Percentiles rank a stretch among this genome's conserved stretches.
phyloP scores from a whole-genome alignment of 53 echinoderm and acorn worm species.

The Luidia sarsii region DNA sequence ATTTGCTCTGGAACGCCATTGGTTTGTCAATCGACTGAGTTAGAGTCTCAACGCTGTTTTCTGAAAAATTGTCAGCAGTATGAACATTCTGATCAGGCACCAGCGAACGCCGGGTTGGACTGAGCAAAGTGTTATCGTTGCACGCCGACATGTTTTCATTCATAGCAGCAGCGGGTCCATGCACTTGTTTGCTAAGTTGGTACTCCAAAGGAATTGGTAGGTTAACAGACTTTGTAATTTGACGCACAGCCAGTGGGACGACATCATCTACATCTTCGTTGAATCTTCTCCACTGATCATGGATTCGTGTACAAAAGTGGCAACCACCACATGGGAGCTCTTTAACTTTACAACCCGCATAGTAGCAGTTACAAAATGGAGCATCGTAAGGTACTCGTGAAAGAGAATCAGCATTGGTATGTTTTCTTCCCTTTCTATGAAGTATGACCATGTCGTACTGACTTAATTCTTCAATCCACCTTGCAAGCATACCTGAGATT shows the following conservation, averaged over 20 bases:
- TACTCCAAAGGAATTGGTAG: too few relatives aligned
- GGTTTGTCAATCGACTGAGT: too few relatives aligned
- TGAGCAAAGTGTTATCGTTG: too few relatives aligned
- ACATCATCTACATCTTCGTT: conserved; percentile 27
- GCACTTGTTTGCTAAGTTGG: too few relatives aligned
- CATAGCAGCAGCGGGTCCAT: too few relatives aligned
- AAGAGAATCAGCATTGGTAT: conserved; percentile 49
- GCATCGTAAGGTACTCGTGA: conserved; percentile 8
- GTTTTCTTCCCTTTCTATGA: conserved; percentile 1
- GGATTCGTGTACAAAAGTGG: conserved; percentile 7
- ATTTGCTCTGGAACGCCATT: too few relatives aligned
- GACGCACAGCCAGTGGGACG: neutral
- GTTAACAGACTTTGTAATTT: too few relatives aligned
- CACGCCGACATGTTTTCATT: too few relatives aligned
- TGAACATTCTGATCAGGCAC: too few relatives aligned
- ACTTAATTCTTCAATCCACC: conserved; percentile 69
- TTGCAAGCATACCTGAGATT: conserved; percentile 28
- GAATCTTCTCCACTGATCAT: conserved; percentile 17
- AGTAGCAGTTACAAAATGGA: conserved; percentile 12
- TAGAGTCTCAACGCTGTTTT: too few relatives aligned
- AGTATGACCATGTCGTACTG: conserved; percentile 68
- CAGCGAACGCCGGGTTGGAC: too few relatives aligned
- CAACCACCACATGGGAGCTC: conserved; percentile 67
- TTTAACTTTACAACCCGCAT: conserved; percentile 6
- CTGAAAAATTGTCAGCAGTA: too few relatives aligned